phyloP scores from a whole-genome alignment of 2,797 vertebrate genomes.

The Galago senegalensis region DNA sequence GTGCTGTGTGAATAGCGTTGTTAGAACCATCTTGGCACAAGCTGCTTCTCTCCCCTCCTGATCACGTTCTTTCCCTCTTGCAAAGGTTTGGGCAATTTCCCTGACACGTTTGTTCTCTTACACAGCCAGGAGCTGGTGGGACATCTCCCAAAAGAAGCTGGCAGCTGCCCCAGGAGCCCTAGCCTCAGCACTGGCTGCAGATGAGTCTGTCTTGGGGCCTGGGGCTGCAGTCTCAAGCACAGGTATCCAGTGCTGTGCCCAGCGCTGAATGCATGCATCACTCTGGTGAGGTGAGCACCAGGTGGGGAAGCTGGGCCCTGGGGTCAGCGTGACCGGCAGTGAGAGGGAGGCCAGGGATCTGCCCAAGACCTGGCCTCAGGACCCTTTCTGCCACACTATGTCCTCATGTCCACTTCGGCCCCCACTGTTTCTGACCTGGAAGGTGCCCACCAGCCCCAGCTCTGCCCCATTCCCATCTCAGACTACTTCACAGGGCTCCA shows the following conservation, averaged over 20 bases:
- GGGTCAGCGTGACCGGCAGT: not conserved
- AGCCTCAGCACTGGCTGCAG: not conserved
- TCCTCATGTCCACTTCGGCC: rapidly evolving
- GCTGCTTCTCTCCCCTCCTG: not conserved
- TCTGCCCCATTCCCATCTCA: not conserved
- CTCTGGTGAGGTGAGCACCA: rapidly evolving
- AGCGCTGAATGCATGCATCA: rapidly evolving
- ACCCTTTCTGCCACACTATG: rapidly evolving
- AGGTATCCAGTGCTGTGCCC: not conserved
- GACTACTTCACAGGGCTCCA: rapidly evolving
- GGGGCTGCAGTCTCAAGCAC: not conserved
- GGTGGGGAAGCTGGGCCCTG: not conserved
- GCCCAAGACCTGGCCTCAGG: not conserved
- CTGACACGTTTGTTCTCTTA: not conserved
- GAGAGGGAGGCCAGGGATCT: not conserved
- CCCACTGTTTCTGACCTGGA: not conserved
- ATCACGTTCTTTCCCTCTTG: not conserved
- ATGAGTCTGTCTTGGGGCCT: not conserved
- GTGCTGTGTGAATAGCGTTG: not conserved
- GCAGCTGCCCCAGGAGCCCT: rapidly evolving
- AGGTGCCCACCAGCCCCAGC: rapidly evolving
- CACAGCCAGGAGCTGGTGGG: not conserved
- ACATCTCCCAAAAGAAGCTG: not conserved
- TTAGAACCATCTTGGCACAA: not conserved
- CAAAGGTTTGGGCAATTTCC: not conserved